Evolutionary conservation across 2,797 vertebrate genomes (phyloP), one percentile per base, ranked within the genome.

Genomic region (Anguilla pacifica): DNA sequence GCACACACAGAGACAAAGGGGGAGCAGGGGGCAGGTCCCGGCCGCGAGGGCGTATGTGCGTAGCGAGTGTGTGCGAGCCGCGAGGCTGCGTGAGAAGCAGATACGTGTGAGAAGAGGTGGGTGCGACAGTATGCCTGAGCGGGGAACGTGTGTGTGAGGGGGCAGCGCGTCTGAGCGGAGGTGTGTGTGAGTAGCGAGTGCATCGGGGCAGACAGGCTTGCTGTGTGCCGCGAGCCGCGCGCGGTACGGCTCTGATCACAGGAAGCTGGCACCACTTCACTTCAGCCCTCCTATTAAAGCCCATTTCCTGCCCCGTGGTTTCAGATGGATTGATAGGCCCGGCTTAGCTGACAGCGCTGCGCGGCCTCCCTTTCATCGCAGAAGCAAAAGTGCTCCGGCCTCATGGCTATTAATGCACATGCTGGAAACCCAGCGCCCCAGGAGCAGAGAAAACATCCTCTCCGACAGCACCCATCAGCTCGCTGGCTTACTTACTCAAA

Each of bases 201-300:
- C 35, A 22, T n/a, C 49, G 4, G 46, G 81, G 25, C 35, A 22
- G 15, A 35, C 39, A 85, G n/a, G 31, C 84, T 84, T 85, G 5
- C 2, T 88, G 79, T 84, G 88, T 84, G 79, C 83, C 84, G 83
- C 85, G 72, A 46, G 22, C 19, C 67, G 25, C 11, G 28, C 67
- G 64, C 85, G 84, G 89, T 87, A 85, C 85, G 85, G 88, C 91
- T 93, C 87, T 89, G 91, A 92, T 93, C 90, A 92, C 88, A 93
- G 94, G 94, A 94, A 94, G 91, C 88, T 92, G 92, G 92, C 91
- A 88, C 88, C 83, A 89, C 90, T 93, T 94, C 91, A 92, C 90
- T 93, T 94, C 91, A 92, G 86, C 91, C 89, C 89, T 85, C 87
- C 91, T 91, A 91, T 93, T 93, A 90, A 31, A 84, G 79, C 87